Base-by-base conservation (phyloP, 1,140 invertebrate species). In the Drosophila funebris region DNA sequence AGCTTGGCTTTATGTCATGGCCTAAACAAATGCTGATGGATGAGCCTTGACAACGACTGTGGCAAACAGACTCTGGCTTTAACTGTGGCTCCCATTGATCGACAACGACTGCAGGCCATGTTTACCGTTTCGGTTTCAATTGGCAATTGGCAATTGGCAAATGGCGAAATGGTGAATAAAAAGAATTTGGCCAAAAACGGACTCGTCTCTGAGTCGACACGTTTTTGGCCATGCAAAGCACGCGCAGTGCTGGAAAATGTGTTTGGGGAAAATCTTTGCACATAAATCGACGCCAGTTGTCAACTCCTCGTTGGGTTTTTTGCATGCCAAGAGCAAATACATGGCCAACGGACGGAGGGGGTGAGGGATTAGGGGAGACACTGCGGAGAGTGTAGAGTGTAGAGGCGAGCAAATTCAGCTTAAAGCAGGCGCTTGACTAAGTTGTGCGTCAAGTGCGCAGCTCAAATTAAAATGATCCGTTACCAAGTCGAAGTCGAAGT, bases 281-380 rank as follows among this genome's bases (percentile, higher is more conserved):
- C 78, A 82, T 81, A 82, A 82, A 77, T 78, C 74, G 69, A 80
- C 66, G 79, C 64, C 74, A 56, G 71, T 61, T 80, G 75, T 79
- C 77, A 79, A 79, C 64, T 33, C 70, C 75, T 77, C 61, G 60
- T 56, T 43, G 36, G 37, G 14, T 39, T 44, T 61, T 71, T 61
- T 71, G 68, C 58, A 62, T 71, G 58, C 64, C 73, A 62, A 29
- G 13, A 50, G 43, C 24, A 9, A 41, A 41, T n/a, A n/a, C 13
- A 24, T 14, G 14, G 14, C 4, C 9, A n/a, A 14, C n/a, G 13
- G 22, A 18, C 20, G 24, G 24, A 18, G 39, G 1, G 2, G 6
- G 24, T 33, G 31, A 36, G 11, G 5, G 9, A 5, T n/a, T n/a
- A 22, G 24, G 3, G 22, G 39, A 43, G 14, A 18, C 6, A 24